These are phyloP conservation scores for Cervus canadensis DNA, from an alignment of 2,113 vertebrate species.

Conservation along the genomic window DNA sequence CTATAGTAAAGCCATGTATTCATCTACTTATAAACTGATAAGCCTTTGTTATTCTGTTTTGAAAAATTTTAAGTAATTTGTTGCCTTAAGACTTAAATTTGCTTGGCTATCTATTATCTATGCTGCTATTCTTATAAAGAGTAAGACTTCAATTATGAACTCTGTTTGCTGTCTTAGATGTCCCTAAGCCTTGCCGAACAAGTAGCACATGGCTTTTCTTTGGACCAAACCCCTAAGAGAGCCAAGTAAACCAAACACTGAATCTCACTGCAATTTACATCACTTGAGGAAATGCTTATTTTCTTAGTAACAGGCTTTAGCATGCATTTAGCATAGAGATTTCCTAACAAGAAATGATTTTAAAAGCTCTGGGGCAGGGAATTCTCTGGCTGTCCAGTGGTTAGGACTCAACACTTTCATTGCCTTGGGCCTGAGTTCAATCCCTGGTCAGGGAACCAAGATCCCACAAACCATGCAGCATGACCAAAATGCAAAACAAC, in stretches of 20 bases:
- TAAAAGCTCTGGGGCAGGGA: background rate
- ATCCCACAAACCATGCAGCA: background rate
- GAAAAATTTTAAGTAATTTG: background rate
- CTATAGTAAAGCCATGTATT: background rate
- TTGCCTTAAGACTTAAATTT: background rate
- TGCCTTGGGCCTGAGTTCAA: background rate
- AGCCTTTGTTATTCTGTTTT: background rate
- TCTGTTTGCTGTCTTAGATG: background rate
- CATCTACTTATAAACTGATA: background rate
- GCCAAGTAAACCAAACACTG: background rate
- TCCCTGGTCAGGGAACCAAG: background rate
- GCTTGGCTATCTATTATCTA: background rate
- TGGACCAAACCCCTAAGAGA: background rate
- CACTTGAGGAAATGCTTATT: background rate
- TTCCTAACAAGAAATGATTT: background rate
- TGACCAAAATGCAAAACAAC: background rate
- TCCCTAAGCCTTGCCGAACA: background rate
- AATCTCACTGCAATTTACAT: background rate
- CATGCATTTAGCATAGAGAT: background rate
- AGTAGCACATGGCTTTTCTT: background rate
- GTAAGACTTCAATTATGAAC: background rate
- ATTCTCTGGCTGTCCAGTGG: background rate
- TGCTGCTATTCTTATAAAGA: background rate
- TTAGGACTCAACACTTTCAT: accelerated
- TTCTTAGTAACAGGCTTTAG: background rate